Conservation (phyloP, 2,888 invertebrate genomes). For the Litoditis marina region DNA sequence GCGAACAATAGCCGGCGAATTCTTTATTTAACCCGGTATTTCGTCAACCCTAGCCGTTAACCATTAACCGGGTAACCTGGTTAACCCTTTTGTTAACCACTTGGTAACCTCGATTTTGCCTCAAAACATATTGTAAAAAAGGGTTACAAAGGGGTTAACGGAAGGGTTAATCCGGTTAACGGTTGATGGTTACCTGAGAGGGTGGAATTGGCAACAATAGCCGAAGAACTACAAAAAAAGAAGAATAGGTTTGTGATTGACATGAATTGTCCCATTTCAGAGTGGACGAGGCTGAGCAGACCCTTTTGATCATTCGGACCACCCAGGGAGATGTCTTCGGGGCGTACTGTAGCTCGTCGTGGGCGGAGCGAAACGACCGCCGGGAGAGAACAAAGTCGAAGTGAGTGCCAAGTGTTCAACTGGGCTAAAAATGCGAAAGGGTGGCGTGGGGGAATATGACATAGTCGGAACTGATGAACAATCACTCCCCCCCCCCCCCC, state of each 20-base stretch:
- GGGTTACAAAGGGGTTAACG: too few species aligned
- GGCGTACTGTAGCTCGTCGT: conserved; percentile 55
- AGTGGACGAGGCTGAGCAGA: conserved; percentile 54
- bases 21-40: too few species aligned
- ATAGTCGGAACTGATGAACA: too few species aligned
- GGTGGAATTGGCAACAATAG: not conserved
- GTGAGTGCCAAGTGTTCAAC: conserved; percentile 16
- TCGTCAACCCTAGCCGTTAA: too few species aligned
- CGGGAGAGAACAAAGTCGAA: conserved; percentile 48
- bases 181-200: too few species aligned
- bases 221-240: not conserved
- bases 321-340: conserved; percentile 53
- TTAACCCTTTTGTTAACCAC: too few species aligned
- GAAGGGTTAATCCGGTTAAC: too few species aligned
- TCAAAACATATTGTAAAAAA: too few species aligned
- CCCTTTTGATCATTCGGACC: conserved; percentile 50
- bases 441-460: not conserved
- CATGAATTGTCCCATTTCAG: conserved; percentile 43
- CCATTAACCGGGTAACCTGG: too few species aligned
- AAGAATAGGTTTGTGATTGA: not conserved
- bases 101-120: too few species aligned
- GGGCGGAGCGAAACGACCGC: conserved; percentile 55
- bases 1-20: too few species aligned
- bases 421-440: not conserved
- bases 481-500: too few species aligned